Evolutionary conservation across 1,140 invertebrate species (phyloP).

Genomic region (Antheraea pernyi): DNA sequence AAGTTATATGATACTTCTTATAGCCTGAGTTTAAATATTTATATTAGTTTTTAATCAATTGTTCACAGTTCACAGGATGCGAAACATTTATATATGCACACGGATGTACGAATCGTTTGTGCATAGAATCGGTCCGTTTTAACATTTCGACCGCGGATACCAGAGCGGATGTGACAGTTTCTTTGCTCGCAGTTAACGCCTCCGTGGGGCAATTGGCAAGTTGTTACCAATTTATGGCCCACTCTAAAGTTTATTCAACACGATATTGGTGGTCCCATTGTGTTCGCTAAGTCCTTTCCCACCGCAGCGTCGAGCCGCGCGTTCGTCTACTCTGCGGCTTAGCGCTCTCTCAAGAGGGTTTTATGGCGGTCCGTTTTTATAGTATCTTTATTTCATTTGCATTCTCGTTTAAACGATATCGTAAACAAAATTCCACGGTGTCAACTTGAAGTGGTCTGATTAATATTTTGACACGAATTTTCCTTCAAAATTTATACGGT

Average conservation of each 20-base stretch:
- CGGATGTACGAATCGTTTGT: not conserved
- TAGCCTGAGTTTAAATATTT: not conserved
- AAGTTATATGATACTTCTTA: too few species aligned
- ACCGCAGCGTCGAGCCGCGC: slow-evolving; percentile 35
- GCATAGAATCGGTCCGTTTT: slow-evolving; percentile 27
- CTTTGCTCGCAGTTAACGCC: slow-evolving; percentile 65
- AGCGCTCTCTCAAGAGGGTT: slow-evolving; percentile 49
- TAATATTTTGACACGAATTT: slow-evolving; percentile 23
- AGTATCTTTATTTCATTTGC: slow-evolving; percentile 65
- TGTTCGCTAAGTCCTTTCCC: slow-evolving; percentile 58
- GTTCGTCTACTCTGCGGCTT: slow-evolving; percentile 31
- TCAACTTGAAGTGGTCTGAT: slow-evolving; percentile 23
- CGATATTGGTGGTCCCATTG: slow-evolving; percentile 76
- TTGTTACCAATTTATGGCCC: slow-evolving; percentile 73
- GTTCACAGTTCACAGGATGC: not conserved
- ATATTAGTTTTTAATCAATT: not conserved
- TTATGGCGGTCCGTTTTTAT: slow-evolving; percentile 65
- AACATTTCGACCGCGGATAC: slow-evolving; percentile 71
- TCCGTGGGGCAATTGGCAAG: slow-evolving; percentile 74
- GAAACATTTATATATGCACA: not conserved
- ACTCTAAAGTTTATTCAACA: slow-evolving; percentile 71
- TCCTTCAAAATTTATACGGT: slow-evolving; percentile 5
- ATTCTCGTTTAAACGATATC: slow-evolving; percentile 35
- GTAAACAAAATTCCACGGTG: slow-evolving; percentile 25
- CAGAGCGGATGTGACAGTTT: slow-evolving; percentile 67